A percentile compares a stretch with the other conserved stretches of the same genome.
phyloP scores from a whole-genome alignment of 2,888 invertebrate genomes.

The Mesodorylaimus sp. region DNA sequence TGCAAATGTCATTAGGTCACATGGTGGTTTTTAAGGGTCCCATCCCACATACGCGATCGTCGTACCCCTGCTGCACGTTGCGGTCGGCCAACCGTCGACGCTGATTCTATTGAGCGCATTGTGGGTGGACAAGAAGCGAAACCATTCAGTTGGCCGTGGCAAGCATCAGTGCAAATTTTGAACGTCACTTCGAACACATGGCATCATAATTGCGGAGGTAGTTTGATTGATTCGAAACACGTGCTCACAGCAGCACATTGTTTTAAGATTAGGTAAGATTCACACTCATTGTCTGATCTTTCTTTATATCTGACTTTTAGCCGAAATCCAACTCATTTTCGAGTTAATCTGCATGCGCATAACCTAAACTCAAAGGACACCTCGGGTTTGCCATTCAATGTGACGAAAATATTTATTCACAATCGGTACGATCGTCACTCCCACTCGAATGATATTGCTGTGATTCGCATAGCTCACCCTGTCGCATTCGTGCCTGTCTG shows the following conservation, averaged over 20 bases:
- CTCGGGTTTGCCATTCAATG: neutral
- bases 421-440: neutral
- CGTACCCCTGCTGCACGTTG: too few relatives aligned
- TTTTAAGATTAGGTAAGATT: too few relatives aligned
- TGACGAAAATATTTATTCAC: neutral
- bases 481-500: neutral
- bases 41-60: too few relatives aligned
- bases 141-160: conserved; percentile 1
- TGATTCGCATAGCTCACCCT: neutral
- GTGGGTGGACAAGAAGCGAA: neutral
- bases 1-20: too few relatives aligned
- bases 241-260: conserved; percentile 8
- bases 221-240: conserved; percentile 7
- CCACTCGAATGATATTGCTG: neutral
- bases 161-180: neutral
- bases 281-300: too few relatives aligned
- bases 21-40: too few relatives aligned
- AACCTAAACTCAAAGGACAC: neutral
- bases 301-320: too few relatives aligned
- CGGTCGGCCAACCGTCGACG: too few relatives aligned
- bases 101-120: too few relatives aligned
- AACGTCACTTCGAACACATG: too few relatives aligned
- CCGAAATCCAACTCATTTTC: neutral
- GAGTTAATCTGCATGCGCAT: neutral
- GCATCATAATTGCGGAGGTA: conserved; percentile 5